Base-by-base conservation (phyloP, 2,888 invertebrate species). In the Phyllotreta striolata region DNA sequence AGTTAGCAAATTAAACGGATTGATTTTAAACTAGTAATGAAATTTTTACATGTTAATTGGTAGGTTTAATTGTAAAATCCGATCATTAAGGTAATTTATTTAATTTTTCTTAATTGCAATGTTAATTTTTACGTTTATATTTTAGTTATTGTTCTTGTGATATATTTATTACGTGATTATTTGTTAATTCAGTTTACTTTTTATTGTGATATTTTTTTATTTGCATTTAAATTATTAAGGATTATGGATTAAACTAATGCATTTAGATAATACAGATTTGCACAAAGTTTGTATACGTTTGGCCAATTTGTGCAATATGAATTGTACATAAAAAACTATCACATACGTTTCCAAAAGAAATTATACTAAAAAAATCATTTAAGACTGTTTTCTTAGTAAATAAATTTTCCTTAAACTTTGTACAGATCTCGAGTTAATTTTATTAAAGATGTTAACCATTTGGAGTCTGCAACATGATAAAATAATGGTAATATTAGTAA, bases 251-350 rank as follows among this genome's bases (percentile, higher is more conserved):
- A 24, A 24, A 24, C 24, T 24, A 24, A 24, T 24, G 55, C n/a
- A 14, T 46, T 37, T 44, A 56, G 44, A 37, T 40, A 35, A 35
- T 46, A 47, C 14, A 34, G 10, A 24, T 59, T 68, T 68, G 66
- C 68, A 68, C 68, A 68, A 63, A 58, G 59, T 63, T 59, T 68
- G 62, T 67, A 55, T 65, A 63, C 61, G 41, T 57, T 70, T 67
- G 70, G 70, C 70, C 70, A 70, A 59, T 66, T 62, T 66, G 69
- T 69, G 69, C 69, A 69, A 69, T 69, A 69, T 61, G 52, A 55
- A 55, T 38, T 66, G 66, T 64, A 62, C 38, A 66, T 63, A 62
- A 58, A 43, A 60, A 55, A 60, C 40, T 35, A 35, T 35, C 35
- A 49, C 35, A 1, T 49, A 14, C 35, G 35, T 35, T 35, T 8